A percentile compares a stretch with the other conserved stretches of the same genome.
phyloP scores from a whole-genome alignment of 2,797 vertebrate species.

The Phyllotis vaccarum region DNA sequence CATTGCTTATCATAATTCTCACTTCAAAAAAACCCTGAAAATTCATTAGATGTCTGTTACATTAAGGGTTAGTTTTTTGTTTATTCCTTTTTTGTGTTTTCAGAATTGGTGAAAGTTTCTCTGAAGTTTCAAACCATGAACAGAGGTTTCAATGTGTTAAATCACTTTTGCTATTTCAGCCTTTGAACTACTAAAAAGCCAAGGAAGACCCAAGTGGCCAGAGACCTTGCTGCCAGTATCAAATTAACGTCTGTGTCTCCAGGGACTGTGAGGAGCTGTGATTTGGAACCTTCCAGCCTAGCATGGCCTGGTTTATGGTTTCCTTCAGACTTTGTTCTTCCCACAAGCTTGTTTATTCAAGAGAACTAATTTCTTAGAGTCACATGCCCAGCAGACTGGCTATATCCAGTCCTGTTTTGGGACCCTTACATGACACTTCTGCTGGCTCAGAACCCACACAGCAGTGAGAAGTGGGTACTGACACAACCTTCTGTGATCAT shows the following conservation, averaged over 20 bases:
- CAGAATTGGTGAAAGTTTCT: constrained; percentile 72
- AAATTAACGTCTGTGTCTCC: constrained; percentile 59
- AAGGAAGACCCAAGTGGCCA: background rate
- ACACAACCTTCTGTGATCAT: background rate
- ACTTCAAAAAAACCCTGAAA: constrained; percentile 47
- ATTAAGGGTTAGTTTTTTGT: constrained; percentile 52
- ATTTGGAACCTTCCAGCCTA: constrained; percentile 71
- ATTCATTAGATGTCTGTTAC: constrained; percentile 61
- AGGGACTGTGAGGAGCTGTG: constrained; percentile 55
- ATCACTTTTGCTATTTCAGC: constrained; percentile 74
- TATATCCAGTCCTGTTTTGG: constrained; percentile 30
- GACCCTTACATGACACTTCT: constrained; percentile 21
- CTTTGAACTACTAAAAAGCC: constrained; percentile 58
- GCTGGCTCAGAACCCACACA: constrained; percentile 68
- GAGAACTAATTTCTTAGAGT: constrained; percentile 81
- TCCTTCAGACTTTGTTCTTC: constrained; percentile 88
- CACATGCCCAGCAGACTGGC: constrained; percentile 71
- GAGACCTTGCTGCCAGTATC: constrained; percentile 30
- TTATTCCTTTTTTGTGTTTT: constrained; percentile 54
- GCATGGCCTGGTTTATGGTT: constrained; percentile 85
- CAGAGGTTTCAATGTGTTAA: constrained; percentile 64
- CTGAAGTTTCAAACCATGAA: constrained; percentile 50
- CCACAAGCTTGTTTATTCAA: constrained; percentile 85
- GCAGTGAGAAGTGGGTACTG: constrained; percentile 32
- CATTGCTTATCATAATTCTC: constrained; percentile 30